Evolutionary conservation across 2,797 vertebrate species (phyloP).

Genomic region (Rhincodon typus): DNA sequence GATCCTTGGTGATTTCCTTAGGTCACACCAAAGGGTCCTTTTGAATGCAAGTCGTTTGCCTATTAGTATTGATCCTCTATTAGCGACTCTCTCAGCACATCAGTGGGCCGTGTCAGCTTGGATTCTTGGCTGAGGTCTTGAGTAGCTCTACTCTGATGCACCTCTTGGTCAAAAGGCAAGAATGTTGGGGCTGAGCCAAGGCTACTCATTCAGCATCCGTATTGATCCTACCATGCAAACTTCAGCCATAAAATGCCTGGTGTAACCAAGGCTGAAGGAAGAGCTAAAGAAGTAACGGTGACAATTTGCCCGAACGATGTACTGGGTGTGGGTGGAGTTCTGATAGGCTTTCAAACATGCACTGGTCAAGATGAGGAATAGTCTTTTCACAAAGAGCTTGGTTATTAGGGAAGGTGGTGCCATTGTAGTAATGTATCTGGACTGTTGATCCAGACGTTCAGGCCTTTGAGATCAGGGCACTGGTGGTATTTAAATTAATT

Average conservation of each 20-base stretch:
- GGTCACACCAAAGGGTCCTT: neutral
- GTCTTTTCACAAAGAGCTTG: too few relatives aligned
- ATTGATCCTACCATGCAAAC: neutral
- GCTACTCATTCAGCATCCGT: neutral
- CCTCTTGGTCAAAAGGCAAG: too few relatives aligned
- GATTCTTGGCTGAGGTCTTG: neutral
- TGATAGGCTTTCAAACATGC: neutral
- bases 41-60: neutral
- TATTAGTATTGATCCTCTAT: too few relatives aligned
- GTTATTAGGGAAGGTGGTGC: too few relatives aligned
- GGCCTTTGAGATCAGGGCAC: too few relatives aligned
- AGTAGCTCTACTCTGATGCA: neutral
- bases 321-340: neutral
- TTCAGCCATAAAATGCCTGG: neutral
- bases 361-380: too few relatives aligned
- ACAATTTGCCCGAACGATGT: neutral
- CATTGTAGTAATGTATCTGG: too few relatives aligned
- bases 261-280: neutral
- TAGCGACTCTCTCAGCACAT: neutral
- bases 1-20: neutral
- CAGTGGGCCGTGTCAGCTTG: neutral
- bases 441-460: too few relatives aligned
- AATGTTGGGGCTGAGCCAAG: neutral
- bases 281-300: neutral
- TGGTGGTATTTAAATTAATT: too few relatives aligned